These are phyloP conservation scores for Suillia variegata DNA, from an alignment of 2,888 invertebrate species.

Conservation along the genomic window DNA sequence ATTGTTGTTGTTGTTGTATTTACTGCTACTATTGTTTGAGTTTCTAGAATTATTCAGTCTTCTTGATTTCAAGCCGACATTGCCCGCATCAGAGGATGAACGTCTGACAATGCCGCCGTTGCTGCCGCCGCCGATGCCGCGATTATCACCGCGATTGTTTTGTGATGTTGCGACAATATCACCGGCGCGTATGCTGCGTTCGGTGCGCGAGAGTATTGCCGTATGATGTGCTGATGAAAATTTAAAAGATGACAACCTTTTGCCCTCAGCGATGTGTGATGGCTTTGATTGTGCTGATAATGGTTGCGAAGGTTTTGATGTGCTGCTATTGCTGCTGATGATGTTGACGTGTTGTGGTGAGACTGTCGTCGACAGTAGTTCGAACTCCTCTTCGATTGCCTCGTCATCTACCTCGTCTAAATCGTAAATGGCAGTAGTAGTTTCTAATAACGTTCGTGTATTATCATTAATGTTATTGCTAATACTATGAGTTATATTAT, in stretches of 20 bases:
- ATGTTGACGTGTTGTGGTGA: conserved; percentile 17
- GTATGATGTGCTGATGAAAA: conserved; percentile 43
- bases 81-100: conserved; percentile 32
- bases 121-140: conserved; percentile 18
- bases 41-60: conserved; percentile 61
- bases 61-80: conserved; percentile 57
- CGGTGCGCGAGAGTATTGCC: conserved; percentile 56
- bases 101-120: conserved; percentile 27
- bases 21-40: conserved; percentile 31
- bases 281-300: no score
- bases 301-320: conserved; percentile 19
- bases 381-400: no score
- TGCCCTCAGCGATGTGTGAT: conserved; percentile 14
- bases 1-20: conserved; percentile 31
- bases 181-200: conserved; percentile 53
- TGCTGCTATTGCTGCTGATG: conserved; percentile 1
- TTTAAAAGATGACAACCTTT: conserved; percentile 27
- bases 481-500: conserved; percentile 46
- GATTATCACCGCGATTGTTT: conserved; percentile 26
- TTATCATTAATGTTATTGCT: conserved; percentile 42
- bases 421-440: not conserved
- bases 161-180: conserved; percentile 7
- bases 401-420: conserved; percentile 20
- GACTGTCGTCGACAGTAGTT: conserved; percentile 11
- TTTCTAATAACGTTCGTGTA: conserved; percentile 3